Base-by-base conservation (phyloP, 2,888 invertebrate genomes). In the Dryadula phaetusa region DNA sequence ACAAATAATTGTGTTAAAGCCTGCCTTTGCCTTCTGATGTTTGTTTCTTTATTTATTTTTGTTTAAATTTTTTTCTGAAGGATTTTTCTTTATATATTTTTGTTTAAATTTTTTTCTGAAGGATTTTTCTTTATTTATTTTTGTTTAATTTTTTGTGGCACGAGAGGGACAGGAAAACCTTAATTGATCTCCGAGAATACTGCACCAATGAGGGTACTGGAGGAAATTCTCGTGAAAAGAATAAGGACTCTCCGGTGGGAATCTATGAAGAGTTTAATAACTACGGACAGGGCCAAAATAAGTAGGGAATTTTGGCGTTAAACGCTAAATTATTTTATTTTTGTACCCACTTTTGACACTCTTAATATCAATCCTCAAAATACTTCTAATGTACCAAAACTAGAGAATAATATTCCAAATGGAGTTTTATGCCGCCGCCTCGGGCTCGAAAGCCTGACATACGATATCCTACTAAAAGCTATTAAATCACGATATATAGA, bases 401-500 rank as follows among this genome's bases (percentile, higher is more conserved):
- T 20, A 34, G 8, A n/a, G 37, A 40, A 25, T 56, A 40, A 56
- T 40, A n/a, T 40, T 10, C 10, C 56, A 56, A 56, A 56, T 56
- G 56, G 22, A 40, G 22, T 56, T 56, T 56, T 40, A 40, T 25
- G n/a, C 16, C 22, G 18, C 42, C 32, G 60, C 44, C 60, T 32
- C 60, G 32, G 28, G 42, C 44, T 18, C 44, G 28, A 25, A 46
- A 60, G 44, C 25, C 60, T 60, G 60, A 44, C 60, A 60, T 32
- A 46, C 32, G 28, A 60, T 60, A 60, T 60, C 44, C 60, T 44
- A 32, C 44, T 46, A 60, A 60, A 60, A 60, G 60, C 60, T 46
- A 60, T 60, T 44, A 60, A 46, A 46, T 56, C 22, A 28, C 44
- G 32, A 46, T 60, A 28, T 44, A 28, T 18, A 32, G 28, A 18